Conservation (phyloP, 1,140 invertebrate species). For the Neotoxoptera formosana region DNA sequence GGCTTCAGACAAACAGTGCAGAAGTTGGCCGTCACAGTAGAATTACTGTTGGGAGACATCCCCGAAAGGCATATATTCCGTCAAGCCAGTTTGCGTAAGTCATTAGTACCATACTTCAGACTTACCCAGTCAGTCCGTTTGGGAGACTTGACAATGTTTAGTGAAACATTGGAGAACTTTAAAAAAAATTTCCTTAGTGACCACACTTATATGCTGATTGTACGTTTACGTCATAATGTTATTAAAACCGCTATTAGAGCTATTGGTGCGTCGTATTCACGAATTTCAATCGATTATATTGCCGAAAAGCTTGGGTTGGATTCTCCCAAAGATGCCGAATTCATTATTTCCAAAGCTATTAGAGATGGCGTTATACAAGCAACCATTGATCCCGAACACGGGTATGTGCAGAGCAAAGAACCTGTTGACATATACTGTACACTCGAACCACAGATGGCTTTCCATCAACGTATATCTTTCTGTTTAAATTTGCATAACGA, state of each 20-base stretch:
- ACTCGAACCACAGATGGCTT: constrained; percentile 93
- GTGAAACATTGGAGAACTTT: constrained; percentile 90
- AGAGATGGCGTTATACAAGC: constrained; percentile 98
- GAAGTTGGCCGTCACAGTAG: constrained; percentile 94
- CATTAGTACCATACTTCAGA: constrained; percentile 95
- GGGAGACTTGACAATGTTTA: constrained; percentile 93
- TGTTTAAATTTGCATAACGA: constrained; percentile 98
- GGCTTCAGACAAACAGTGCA: constrained; percentile 99
- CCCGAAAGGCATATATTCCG: constrained; percentile 90
- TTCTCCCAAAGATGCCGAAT: constrained; percentile 97
- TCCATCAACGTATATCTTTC: constrained; percentile 97
- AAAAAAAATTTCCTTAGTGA: constrained; percentile 86
- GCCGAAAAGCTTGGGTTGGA: constrained; percentile 92
- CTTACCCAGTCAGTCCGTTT: constrained; percentile 96
- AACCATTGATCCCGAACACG: constrained; percentile 91
- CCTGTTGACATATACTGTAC: constrained; percentile 97
- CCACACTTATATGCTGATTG: constrained; percentile 93
- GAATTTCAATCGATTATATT: constrained; percentile 94
- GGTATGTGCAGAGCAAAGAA: constrained; percentile 97
- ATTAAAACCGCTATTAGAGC: constrained; percentile 98
- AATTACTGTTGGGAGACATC: constrained; percentile 95
- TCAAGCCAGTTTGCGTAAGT: constrained; percentile 83
- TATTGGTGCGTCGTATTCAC: constrained; percentile 95
- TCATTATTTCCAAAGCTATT: constrained; percentile 99
- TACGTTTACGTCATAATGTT: constrained; percentile 96